Base-by-base conservation (phyloP, 2,113 vertebrate genomes). In the Syrmaticus mikado region DNA sequence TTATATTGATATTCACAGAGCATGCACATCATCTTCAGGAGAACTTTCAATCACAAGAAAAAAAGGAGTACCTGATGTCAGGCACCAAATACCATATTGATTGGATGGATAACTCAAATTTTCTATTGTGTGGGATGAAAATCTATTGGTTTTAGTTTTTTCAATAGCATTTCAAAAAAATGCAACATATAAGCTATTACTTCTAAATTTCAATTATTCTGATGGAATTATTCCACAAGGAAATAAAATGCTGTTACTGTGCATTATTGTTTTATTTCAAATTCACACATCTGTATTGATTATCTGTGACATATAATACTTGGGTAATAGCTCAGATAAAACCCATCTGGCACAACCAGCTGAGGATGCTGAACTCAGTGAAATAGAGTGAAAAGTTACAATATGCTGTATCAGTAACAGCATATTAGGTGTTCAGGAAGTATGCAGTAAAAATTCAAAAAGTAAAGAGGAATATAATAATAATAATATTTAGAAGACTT, bases 271-370 rank as follows among this genome's bases (percentile, higher is more conserved):
- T 87, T 87, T 90, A 70, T 90, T 85, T 91, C 38, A 66, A 83
- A 94, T 85, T 92, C 75, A 77, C 88, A 93, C 82, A 85, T 60
- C 50, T 85, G 21, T 83, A 93, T 95, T 96, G 88, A 95, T 94
- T 95, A 95, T 95, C 68, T 66, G 41, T 90, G 76, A 46, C 88
- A 83, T 93, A 57, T 38, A 91, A 67, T 94, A 94, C 90, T 92
- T 91, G 45, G 76, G 90, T 77, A 96, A 95, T 88, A 96, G 43
- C 68, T 95, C 75, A 92, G 77, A 89, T 12, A 93, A 90, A 96
- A 46, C 17, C 80, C 79, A 90, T 93, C 93, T 93, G 93, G 76
- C 34, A 74, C 15, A 73, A 85, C 93, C 87, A 95, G 41, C 79
- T 81, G 68, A 76, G 65, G 36, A 88, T 81, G 58, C 34, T 76